A percentile compares a stretch with the other conserved stretches of the same genome.
phyloP scores from a whole-genome alignment of 2,888 invertebrate species.

The Drosophila prolongata region DNA sequence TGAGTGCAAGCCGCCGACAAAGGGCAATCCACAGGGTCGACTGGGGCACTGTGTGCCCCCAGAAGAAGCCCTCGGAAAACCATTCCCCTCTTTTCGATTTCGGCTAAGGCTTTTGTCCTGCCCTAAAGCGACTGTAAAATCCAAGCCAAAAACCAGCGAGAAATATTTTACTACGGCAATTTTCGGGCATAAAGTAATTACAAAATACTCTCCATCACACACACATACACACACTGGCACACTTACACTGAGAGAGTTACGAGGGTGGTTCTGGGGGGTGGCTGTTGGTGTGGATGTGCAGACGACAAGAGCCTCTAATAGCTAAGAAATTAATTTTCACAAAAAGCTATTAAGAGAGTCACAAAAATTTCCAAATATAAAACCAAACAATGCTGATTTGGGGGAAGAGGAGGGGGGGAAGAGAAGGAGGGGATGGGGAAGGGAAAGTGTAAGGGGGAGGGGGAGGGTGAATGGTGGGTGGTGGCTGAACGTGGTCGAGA shows the following conservation, averaged over 20 bases:
- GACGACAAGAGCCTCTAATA: conserved; percentile 58
- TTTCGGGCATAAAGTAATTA: conserved; percentile 75
- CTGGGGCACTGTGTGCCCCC: conserved; percentile 12
- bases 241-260: conserved; percentile 14
- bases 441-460: not conserved
- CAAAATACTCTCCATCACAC: conserved; percentile 61
- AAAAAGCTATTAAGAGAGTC: conserved; percentile 76
- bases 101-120: conserved; percentile 19
- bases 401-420: conserved; percentile 26
- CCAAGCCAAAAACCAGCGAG: conserved; percentile 53
- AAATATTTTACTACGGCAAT: conserved; percentile 76
- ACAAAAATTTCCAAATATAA: conserved; percentile 76
- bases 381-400: conserved; percentile 73
- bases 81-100: not conserved
- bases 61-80: not conserved
- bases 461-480: not conserved
- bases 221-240: conserved; percentile 22
- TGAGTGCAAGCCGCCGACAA: conserved; percentile 20
- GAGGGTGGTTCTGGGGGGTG: not conserved
- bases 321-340: conserved; percentile 77
- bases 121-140: conserved; percentile 22
- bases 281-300: not conserved
- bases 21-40: conserved; percentile 1
- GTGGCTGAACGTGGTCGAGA: conserved; percentile 1
- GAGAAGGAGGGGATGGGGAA: no score